phyloP scores from a whole-genome alignment of 2,888 invertebrate genomes.

The Xestia ashworthii region DNA sequence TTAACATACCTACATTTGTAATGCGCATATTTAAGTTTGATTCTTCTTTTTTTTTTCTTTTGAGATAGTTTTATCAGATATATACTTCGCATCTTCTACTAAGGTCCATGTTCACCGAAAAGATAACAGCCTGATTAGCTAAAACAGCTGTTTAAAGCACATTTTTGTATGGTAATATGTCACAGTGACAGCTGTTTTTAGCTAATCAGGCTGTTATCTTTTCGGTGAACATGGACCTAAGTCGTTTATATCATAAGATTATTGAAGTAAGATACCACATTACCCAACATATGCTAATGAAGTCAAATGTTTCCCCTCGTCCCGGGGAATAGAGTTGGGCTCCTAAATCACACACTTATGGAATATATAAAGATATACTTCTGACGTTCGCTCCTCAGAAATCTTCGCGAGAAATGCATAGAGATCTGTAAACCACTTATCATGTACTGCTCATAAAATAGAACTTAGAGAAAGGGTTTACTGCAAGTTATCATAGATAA shows the following conservation, averaged over 20 bases:
- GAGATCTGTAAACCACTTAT: conserved; percentile 11
- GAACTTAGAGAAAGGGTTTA: conserved; percentile 16
- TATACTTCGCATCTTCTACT: conserved; percentile 6
- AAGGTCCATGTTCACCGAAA: no score
- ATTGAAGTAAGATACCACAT: conserved; percentile 52
- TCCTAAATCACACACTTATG: conserved; percentile 58
- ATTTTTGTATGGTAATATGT: no score
- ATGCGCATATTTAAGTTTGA: conserved; percentile 36
- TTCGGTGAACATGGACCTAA: no score
- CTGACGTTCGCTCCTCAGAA: conserved; percentile 14
- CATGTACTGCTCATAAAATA: conserved; percentile 37
- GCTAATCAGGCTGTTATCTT: no score
- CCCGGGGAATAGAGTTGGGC: conserved; percentile 32
- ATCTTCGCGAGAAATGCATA: conserved; percentile 23
- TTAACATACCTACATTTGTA: conserved; percentile 21
- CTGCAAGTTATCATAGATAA: conserved; percentile 33
- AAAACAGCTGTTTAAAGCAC: no score
- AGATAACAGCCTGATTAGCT: no score
- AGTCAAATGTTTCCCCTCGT: conserved; percentile 48
- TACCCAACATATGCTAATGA: conserved; percentile 59
- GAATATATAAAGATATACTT: conserved; percentile 43
- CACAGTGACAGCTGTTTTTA: no score
- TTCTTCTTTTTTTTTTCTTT: background rate
- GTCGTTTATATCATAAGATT: conserved; percentile 53
- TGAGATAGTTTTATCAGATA: background rate